Conservation (phyloP, 2,888 invertebrate genomes). For the Cheilosia variabilis region DNA sequence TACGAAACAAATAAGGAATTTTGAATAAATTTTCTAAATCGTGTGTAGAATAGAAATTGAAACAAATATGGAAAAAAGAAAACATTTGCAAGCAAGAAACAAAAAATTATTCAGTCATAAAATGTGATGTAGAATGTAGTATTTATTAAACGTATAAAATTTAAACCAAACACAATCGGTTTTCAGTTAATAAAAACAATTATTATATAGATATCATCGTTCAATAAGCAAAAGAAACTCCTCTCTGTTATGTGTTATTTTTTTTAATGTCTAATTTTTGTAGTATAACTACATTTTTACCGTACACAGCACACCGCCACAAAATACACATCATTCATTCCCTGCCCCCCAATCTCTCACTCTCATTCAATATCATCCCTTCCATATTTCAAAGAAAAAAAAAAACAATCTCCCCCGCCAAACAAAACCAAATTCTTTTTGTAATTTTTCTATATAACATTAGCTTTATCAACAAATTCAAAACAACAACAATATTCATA, state of each 20-base stretch:
- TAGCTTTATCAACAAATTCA: constrained; percentile 66
- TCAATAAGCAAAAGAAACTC: constrained; percentile 64
- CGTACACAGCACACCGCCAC: constrained; percentile 4
- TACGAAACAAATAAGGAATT: constrained; percentile 77
- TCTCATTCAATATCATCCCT: constrained; percentile 34
- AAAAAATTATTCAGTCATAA: constrained; percentile 77
- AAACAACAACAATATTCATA: constrained; percentile 55
- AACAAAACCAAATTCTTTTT: constrained; percentile 73
- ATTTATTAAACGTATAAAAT: constrained; percentile 76
- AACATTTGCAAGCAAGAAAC: constrained; percentile 58
- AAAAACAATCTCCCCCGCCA: constrained; percentile 63
- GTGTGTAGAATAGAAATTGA: constrained; percentile 68
- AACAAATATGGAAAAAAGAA: constrained; percentile 69
- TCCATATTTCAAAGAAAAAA: constrained; percentile 27
- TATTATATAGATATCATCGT: constrained; percentile 62
- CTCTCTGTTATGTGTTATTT: constrained; percentile 75
- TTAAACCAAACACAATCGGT: constrained; percentile 73
- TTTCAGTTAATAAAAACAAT: constrained; percentile 72
- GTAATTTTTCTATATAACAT: constrained; percentile 75
- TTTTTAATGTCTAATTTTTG: constrained; percentile 52
- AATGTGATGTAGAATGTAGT: constrained; percentile 78
- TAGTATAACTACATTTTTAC: constrained; percentile 54
- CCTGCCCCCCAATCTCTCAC: not conserved
- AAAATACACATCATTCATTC: constrained; percentile 40
- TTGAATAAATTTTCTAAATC: constrained; percentile 67